phyloP scores from a whole-genome alignment of 1,140 invertebrate genomes.

The Hyles euphorbiae region DNA sequence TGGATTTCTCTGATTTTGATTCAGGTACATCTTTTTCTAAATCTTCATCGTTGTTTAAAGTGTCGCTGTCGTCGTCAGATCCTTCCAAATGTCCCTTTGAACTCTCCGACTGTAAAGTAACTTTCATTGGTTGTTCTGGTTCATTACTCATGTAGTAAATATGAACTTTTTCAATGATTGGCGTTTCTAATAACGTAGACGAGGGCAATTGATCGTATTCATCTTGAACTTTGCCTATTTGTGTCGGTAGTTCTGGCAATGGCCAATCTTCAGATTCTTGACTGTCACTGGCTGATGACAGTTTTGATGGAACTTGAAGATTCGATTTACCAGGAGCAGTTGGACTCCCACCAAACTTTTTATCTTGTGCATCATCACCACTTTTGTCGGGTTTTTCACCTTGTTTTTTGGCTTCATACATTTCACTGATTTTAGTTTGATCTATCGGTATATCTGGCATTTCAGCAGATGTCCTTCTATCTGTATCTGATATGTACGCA shows the following conservation, averaged over 20 bases:
- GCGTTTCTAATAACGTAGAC: conserved; percentile 80
- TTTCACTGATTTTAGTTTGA: conserved; percentile 75
- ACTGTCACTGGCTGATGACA: conserved; percentile 74
- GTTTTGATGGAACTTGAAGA: conserved; percentile 41
- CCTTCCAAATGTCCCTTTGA: conserved; percentile 76
- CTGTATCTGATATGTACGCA: conserved; percentile 84
- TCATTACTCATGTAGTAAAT: conserved; percentile 88
- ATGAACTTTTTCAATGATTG: conserved; percentile 86
- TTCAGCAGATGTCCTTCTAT: conserved; percentile 86
- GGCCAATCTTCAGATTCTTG: conserved; percentile 84
- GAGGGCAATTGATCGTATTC: conserved; percentile 75
- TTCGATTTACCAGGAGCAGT: conserved; percentile 14
- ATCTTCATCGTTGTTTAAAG: conserved; percentile 77
- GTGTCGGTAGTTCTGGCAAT: conserved; percentile 78
- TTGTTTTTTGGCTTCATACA: conserved; percentile 71
- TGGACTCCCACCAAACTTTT: conserved; percentile 36
- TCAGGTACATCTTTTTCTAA: conserved; percentile 68
- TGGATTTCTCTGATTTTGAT: conserved; percentile 54
- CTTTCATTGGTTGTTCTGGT: conserved; percentile 81
- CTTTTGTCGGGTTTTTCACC: conserved; percentile 42
- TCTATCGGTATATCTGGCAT: conserved; percentile 88
- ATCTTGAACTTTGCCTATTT: conserved; percentile 24
- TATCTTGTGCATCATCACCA: conserved; percentile 36
- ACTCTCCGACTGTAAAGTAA: conserved; percentile 79
- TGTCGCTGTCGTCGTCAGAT: conserved; percentile 77